Base-by-base conservation (phyloP, 1,140 invertebrate species). In the Microvelia longipes region DNA sequence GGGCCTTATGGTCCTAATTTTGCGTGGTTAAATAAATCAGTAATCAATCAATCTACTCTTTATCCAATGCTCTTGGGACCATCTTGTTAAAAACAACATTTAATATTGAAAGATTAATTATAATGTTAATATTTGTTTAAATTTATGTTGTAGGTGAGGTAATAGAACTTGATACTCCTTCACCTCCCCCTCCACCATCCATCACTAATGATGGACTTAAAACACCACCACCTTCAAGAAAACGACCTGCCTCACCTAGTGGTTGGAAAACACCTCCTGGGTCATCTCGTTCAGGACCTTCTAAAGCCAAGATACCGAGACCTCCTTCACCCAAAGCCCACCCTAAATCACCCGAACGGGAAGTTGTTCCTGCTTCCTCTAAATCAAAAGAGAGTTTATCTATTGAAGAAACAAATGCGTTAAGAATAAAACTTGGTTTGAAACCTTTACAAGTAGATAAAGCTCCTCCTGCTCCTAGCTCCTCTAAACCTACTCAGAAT, bases 401-500 rank as follows among this genome's bases (percentile, higher is more conserved):
- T 1, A 89, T 96, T 75, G 89, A 92, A 74, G 93, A 96, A 78
- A 96, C 94, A 24, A 97, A 98, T 80, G 91, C 89, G 76, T 78
- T 98, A 0, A 83, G 96, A 77, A 91, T 92, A 2, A 95, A 97
- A 77, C 83, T 99, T 19, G 96, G 96, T 1, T 81, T 98, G 1
- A 96, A 96, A 78, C 96, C 96, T 2, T 80, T 98, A 1, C 89
- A 96, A 76, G 80, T 93, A 2, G 81, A 83, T 68, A 66, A 72
- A n/a, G 14, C 68, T 0, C 61, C 29, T 13, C 2, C 28, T 27
- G 25, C 66, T 35, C 70, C 66, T 27, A 35, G 63, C 24, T 50
- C 28, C 35, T 69, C 61, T 27, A 62, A 67, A 50, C 62, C 72
- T 50, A 66, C 70, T 70, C 28, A 71, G 64, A 73, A 73, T 69